These are phyloP conservation scores for Oscheius sp. DNA, from an alignment of 2,888 invertebrate genomes.

Conservation along the genomic window DNA sequence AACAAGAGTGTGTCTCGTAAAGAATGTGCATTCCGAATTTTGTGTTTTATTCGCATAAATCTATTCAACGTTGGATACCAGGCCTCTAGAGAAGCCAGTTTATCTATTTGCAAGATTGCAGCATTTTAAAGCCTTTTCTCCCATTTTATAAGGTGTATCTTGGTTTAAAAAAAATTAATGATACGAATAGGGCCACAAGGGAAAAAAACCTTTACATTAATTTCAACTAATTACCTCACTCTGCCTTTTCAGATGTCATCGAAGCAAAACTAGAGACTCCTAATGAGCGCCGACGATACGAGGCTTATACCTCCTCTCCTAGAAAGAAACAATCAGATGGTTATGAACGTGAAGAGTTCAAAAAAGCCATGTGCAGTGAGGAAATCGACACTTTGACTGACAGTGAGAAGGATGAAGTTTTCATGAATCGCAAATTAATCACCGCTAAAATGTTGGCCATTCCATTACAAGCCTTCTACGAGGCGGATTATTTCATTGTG, in stretches of 20 bases:
- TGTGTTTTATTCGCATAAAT: no score
- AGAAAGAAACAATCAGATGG: neutral
- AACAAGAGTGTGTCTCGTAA: no score
- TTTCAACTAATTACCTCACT: no score
- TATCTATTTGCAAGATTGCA: no score
- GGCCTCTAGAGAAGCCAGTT: no score
- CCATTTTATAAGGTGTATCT: no score
- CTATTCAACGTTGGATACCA: no score
- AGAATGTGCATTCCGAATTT: no score
- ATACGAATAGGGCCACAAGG: no score
- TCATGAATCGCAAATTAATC: constrained; percentile 61
- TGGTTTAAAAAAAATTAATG: no score
- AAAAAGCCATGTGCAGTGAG: constrained; percentile 51
- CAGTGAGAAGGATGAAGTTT: constrained; percentile 54
- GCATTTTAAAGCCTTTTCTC: no score
- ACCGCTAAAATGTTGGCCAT: constrained; percentile 63
- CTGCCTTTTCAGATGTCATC: constrained; percentile 14
- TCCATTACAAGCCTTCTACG: constrained; percentile 50
- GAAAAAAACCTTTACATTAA: no score
- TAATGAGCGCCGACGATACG: neutral
- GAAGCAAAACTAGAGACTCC: neutral
- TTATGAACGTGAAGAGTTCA: constrained; percentile 4
- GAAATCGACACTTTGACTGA: constrained; percentile 46
- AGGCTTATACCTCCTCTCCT: neutral
- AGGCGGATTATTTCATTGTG: constrained; percentile 33